phyloP scores from a whole-genome alignment of 2,888 invertebrate species.

The Dasysyrphus albostriatus region DNA sequence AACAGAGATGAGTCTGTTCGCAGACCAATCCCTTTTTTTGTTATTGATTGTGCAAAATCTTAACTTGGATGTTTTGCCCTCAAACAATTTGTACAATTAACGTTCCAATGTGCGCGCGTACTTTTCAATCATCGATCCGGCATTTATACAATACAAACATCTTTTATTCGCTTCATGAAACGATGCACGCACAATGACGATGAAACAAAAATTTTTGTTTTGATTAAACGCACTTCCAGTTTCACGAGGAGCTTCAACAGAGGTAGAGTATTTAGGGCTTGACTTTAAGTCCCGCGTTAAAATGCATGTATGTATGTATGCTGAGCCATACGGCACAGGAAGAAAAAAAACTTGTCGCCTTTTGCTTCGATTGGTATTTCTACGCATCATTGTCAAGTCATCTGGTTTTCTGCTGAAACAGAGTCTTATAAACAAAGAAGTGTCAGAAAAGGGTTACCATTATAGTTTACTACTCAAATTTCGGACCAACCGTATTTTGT shows the following conservation, averaged over 20 bases:
- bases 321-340: constrained; percentile 46
- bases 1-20: constrained; percentile 22
- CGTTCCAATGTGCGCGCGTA: constrained; percentile 72
- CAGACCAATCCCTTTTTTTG: constrained; percentile 15
- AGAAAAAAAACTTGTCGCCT: constrained; percentile 63
- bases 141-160: constrained; percentile 36
- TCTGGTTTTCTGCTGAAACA: not conserved
- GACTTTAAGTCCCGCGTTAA: constrained; percentile 31
- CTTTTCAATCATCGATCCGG: constrained; percentile 73
- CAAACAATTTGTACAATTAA: constrained; percentile 76
- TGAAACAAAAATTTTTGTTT: constrained; percentile 23
- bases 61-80: constrained; percentile 58
- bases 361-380: constrained; percentile 47
- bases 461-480: too few species aligned
- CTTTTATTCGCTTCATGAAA: constrained; percentile 59
- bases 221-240: constrained; percentile 52
- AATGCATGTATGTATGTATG: not conserved
- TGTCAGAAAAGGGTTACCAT: constrained; percentile 4
- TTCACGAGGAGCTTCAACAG: not conserved
- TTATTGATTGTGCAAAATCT: constrained; percentile 9
- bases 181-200: constrained; percentile 22
- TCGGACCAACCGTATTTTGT: too few species aligned
- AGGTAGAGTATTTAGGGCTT: constrained; percentile 26
- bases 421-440: constrained; percentile 9
- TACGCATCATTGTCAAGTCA: constrained; percentile 43